Evolutionary conservation across 2,888 invertebrate genomes (phyloP), one percentile per base, ranked within the genome.

Genomic region (Agrochola litura): DNA sequence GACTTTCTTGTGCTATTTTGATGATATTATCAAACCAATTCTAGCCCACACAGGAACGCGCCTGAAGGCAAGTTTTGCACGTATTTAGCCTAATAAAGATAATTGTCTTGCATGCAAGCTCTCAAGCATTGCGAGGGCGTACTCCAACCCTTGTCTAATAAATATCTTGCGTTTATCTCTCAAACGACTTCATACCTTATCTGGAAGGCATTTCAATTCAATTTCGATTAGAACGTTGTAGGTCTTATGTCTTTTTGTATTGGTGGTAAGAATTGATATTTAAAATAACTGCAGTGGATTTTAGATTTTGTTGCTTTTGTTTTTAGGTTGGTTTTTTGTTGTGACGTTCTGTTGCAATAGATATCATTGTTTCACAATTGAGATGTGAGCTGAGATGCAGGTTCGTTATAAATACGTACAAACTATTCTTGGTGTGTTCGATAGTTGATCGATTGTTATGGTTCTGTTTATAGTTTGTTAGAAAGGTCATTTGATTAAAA

Each of bases 281-380:
- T 73, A 67, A 79, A 79, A 79, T 56, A 14, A 74, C 46, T 80
- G 74, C 60, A 79, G 60, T 65, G 67, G 71, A 91, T 86, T 89
- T 89, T 89, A 43, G 73, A 84, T 86, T 86, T 72, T 89, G 85
- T 49, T 22, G 0, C 0, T 3, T 5, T 61, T 67, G 6, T 1
- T 0, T 14, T 91, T 91, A 71, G 81, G 91, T 90, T 85, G 69
- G 54, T 88, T 90, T 91, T 92, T 49, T 77, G 46, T 68, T 77
- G 83, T 75, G 73, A 6, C 0, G 60, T 79, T 69, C 52, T 9
- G 37, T 89, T 90, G 90, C 85, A 89, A 84, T 83, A 89, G 94
- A 95, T 95, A 93, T 91, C 92, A 95, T 94, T 95, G 95, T 95
- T 92, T 94, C 90, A 89, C 91, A 93, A 95, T 95, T 94, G 93